A percentile compares a stretch with the other conserved stretches of the same genome.
phyloP scores from a whole-genome alignment of 2,113 vertebrate species.

The Solea senegalensis region DNA sequence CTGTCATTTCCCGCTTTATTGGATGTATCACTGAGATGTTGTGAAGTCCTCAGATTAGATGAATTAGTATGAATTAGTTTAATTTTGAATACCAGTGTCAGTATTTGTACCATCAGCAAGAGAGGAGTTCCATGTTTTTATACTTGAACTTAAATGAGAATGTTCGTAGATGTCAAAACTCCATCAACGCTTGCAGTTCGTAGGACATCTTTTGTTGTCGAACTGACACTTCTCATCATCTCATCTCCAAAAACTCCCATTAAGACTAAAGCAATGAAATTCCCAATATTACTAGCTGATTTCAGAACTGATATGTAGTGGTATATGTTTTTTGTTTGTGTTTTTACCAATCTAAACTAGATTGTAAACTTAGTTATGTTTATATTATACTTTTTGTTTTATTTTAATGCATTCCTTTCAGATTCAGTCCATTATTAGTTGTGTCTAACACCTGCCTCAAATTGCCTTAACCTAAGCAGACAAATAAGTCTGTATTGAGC shows the following conservation, averaged over 20 bases:
- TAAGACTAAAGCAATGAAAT: no score
- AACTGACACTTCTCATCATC: not conserved
- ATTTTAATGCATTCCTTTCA: no score
- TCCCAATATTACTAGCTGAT: no score
- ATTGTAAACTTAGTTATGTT: no score
- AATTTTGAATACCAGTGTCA: not conserved
- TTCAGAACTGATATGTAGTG: no score
- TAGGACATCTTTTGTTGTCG: not conserved
- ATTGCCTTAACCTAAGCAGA: not conserved
- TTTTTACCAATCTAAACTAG: no score
- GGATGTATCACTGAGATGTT: slow-evolving; percentile 10
- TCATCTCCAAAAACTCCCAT: no score
- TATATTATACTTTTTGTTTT: no score
- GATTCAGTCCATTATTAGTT: no score
- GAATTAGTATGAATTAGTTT: no score
- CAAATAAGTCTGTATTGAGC: not conserved
- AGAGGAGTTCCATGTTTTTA: not conserved
- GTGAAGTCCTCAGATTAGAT: slow-evolving; percentile 3
- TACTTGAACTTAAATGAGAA: not conserved
- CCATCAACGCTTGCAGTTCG: not conserved
- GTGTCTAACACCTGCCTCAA: not conserved
- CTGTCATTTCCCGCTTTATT: not conserved
- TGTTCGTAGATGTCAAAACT: not conserved
- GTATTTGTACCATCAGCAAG: no score
- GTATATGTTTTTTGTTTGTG: no score